A percentile compares a stretch with the other conserved stretches of the same genome.
phyloP scores from a whole-genome alignment of 2,113 vertebrate genomes.

The Halichoeres trimaculatus region DNA sequence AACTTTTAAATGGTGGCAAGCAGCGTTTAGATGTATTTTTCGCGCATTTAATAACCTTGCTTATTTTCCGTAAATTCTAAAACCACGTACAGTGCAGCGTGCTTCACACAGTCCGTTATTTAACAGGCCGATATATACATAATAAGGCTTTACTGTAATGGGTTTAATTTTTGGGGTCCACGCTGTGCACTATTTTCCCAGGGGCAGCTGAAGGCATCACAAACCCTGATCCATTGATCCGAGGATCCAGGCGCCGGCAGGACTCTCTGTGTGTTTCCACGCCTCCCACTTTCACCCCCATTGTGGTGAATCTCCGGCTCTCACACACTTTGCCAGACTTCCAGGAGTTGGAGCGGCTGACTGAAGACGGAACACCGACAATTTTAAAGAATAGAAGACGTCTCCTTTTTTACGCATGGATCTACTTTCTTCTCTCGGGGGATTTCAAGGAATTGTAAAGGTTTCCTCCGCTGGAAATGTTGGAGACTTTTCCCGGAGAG shows the following conservation, averaged over 20 bases:
- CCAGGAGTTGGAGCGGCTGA: conserved; percentile 72
- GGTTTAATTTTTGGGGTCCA: no score
- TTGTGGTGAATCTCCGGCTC: conserved; percentile 83
- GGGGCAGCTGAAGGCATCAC: conserved; percentile 47
- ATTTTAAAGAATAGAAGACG: neutral
- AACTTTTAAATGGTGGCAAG: no score
- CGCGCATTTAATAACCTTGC: no score
- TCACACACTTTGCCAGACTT: conserved; percentile 77
- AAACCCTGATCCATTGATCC: conserved; percentile 71
- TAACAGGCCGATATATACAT: no score
- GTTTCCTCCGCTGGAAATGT: conserved; percentile 24
- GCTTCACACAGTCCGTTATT: no score
- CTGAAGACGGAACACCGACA: conserved; percentile 38
- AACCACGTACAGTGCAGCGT: no score
- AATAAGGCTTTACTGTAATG: no score
- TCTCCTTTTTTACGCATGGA: conserved; percentile 52
- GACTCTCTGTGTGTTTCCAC: conserved; percentile 72
- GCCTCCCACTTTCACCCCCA: conserved; percentile 80
- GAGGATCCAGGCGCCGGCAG: conserved; percentile 68
- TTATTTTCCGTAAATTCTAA: no score
- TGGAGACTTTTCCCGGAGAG: conserved; percentile 41
- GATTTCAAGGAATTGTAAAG: conserved; percentile 57
- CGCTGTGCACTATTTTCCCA: neutral
- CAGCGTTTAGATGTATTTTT: no score
- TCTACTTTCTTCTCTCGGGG: conserved; percentile 32